Base-by-base conservation (phyloP, 2,797 vertebrate genomes). In the Gallinago nigripennis region DNA sequence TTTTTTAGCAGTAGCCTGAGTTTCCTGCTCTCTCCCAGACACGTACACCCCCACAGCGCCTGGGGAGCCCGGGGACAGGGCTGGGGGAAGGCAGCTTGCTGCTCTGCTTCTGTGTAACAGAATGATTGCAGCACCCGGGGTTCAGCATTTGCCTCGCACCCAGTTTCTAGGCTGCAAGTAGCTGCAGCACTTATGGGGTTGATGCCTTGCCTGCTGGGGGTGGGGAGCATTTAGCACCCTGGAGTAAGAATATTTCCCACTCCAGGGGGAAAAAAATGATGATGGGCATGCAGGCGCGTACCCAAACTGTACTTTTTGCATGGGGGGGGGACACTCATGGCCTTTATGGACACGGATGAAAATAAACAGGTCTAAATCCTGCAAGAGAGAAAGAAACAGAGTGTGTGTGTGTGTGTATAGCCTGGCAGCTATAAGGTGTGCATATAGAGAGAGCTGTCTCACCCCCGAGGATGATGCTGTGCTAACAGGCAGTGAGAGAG, bases 401-500 rank as follows among this genome's bases (percentile, higher is more conserved):
- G 75, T 56, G 51, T 7, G 46, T 12, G 21, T 12, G 46, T 21
- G 7, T 41, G 39, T 41, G 39, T 16, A 16, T 17, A 16, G 63
- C 33, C 91, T 90, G 8, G 2, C 85, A 82, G 89, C 58, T 86
- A 7, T 8, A 64, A 72, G 69, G 82, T 85, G 79, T 92, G 97
- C 97, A 97, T 97, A 97, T 98, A 97, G 97, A 97, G 98, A 93
- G 3, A 90, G 91, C 95, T 96, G 92, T 87, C 96, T 97, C 97
- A 97, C 96, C 95, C 84, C 84, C 65, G 69, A 96, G 88, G 96
- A 95, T 92, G 96, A 95, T 45, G 60, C 92, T 82, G 82, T 64
- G 37, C 93, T 95, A 95, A 83, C 95, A 82, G 95, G 94, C 91
- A 93, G 70, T 71, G 69, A 65, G 91, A 92, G 95, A 96, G 82